These are phyloP conservation scores for Trichonephila clavata DNA, from an alignment of 1,140 invertebrate genomes.

Conservation along the genomic window DNA sequence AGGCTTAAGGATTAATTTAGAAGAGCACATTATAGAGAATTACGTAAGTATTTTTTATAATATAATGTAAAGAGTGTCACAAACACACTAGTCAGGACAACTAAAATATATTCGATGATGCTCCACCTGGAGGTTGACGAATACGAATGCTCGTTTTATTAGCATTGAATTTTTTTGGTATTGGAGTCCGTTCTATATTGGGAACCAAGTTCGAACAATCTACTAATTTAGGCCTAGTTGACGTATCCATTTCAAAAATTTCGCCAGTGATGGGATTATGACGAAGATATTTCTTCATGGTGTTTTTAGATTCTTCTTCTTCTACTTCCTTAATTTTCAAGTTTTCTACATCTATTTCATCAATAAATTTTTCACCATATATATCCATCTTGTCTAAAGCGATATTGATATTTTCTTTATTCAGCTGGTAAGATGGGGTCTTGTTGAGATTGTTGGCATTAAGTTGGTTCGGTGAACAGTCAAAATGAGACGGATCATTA, in stretches of 20 bases:
- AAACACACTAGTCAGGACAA: background rate
- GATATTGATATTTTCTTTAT: constrained; percentile 24
- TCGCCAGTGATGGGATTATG: constrained; percentile 49
- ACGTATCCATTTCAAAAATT: background rate
- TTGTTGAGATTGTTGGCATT: background rate
- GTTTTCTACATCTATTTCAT: background rate
- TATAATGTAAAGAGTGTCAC: background rate
- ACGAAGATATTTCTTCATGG: background rate
- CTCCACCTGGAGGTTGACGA: constrained; percentile 47
- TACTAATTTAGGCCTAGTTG: background rate
- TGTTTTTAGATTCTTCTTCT: background rate
- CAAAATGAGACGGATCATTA: background rate
- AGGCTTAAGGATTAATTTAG: background rate
- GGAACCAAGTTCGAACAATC: constrained; percentile 33
- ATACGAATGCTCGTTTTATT: background rate
- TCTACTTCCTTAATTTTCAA: background rate
- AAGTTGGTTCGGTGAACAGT: background rate
- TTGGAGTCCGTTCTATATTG: background rate
- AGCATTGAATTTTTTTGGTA: background rate
- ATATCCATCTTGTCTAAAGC: background rate
- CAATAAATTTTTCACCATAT: background rate
- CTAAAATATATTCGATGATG: constrained; percentile 16
- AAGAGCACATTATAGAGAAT: background rate
- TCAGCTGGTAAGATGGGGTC: background rate
- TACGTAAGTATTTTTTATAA: background rate